Conservation (phyloP, 1,140 invertebrate genomes). For the Ganaspis sp. region DNA sequence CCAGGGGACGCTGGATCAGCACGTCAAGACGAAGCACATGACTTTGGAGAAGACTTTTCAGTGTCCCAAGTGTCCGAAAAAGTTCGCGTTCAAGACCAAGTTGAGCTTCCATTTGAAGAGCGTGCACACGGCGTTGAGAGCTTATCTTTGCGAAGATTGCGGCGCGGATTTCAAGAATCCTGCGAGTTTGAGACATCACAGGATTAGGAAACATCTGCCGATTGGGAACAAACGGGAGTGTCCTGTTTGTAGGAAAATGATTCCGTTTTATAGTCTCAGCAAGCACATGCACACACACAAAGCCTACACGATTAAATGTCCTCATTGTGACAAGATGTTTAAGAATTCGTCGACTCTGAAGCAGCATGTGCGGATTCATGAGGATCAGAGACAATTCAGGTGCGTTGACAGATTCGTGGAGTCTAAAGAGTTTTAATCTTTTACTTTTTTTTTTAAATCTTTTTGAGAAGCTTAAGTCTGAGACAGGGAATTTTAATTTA, state of each 20-base stretch:
- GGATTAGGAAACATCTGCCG: conserved; percentile 72
- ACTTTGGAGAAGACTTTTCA: conserved; percentile 72
- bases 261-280: conserved; percentile 73
- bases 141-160: conserved; percentile 73
- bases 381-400: conserved; percentile 73
- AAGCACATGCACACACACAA: conserved; percentile 76
- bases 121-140: conserved; percentile 70
- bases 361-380: conserved; percentile 73
- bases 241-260: conserved; percentile 70
- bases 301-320: conserved; percentile 73
- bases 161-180: conserved; percentile 75
- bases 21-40: conserved; percentile 72
- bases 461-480: too few species aligned
- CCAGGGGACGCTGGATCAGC: conserved; percentile 72
- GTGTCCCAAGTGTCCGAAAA: conserved; percentile 73
- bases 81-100: conserved; percentile 75
- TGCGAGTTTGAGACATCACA: conserved; percentile 71
- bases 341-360: conserved; percentile 75
- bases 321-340: conserved; percentile 75
- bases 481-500: too few species aligned
- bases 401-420: too few species aligned
- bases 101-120: conserved; percentile 73
- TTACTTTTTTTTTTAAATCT: neutral
- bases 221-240: conserved; percentile 71
- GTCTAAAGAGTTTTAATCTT: too few species aligned